Conservation (phyloP, 2,797 vertebrate genomes). For the Tiaroga cobitis region DNA sequence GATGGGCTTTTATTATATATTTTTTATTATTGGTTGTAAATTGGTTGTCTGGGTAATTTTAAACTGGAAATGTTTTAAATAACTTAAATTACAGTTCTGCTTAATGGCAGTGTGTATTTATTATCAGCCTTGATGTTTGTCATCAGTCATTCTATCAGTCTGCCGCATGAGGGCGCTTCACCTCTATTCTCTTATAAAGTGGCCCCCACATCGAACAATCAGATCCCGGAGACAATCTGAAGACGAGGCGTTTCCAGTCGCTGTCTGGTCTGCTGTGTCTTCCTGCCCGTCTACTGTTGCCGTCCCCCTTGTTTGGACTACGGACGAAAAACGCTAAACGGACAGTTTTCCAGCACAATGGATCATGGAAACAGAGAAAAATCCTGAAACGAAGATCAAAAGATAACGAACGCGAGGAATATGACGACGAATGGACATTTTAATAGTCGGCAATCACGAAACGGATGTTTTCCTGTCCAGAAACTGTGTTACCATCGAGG, state of each 20-base stretch:
- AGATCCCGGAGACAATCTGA: constrained; percentile 52
- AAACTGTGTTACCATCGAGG: constrained; percentile 1
- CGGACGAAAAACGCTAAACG: constrained; percentile 40
- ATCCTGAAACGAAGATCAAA: constrained; percentile 24
- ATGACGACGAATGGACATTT: constrained; percentile 38
- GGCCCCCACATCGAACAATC: constrained; percentile 52
- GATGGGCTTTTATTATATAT: no score
- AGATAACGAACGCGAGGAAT: constrained; percentile 19
- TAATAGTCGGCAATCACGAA: constrained; percentile 22
- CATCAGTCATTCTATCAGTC: background rate
- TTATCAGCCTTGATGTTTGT: background rate
- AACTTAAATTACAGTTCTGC: background rate
- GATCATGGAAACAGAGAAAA: constrained; percentile 3
- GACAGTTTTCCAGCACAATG: background rate
- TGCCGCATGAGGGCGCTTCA: constrained; percentile 44
- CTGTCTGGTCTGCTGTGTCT: constrained; percentile 51
- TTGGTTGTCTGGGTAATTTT: background rate
- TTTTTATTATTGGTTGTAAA: background rate
- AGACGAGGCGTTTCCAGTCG: constrained; percentile 64
- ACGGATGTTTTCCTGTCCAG: constrained; percentile 24
- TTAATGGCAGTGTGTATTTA: background rate
- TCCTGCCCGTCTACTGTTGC: background rate
- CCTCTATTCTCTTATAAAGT: constrained; percentile 13
- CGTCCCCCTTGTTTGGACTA: constrained; percentile 1
- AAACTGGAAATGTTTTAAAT: background rate